Evolutionary conservation across 2,797 vertebrate species (phyloP).

Genomic region (Acanthurus tractus): DNA sequence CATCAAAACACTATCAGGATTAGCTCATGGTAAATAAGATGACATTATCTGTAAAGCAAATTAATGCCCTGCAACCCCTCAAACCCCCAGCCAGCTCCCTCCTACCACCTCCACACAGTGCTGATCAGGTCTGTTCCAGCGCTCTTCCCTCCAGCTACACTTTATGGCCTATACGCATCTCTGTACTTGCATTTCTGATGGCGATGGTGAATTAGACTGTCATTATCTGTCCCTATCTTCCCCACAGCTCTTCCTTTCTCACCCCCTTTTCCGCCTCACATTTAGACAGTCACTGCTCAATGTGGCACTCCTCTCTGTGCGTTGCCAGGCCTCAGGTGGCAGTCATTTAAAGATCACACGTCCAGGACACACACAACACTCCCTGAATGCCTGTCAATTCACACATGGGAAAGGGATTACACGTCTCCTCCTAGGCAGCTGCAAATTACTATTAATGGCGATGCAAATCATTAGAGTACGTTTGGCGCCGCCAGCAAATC

Average conservation of each 20-base stretch:
- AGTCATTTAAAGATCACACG: constrained; percentile 89
- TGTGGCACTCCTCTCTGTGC: constrained; percentile 68
- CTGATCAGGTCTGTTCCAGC: constrained; percentile 71
- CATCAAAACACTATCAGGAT: constrained; percentile 68
- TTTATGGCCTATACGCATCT: constrained; percentile 65
- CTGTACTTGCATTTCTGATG: constrained; percentile 69
- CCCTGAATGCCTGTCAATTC: constrained; percentile 85
- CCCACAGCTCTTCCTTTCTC: constrained; percentile 56
- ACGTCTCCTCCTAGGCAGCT: constrained; percentile 80
- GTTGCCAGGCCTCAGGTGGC: constrained; percentile 86
- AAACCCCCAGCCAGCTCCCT: constrained; percentile 34
- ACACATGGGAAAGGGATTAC: constrained; percentile 85
- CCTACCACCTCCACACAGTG: constrained; percentile 74
- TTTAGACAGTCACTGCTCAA: constrained; percentile 61
- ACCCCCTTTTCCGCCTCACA: constrained; percentile 42
- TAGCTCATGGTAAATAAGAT: constrained; percentile 62
- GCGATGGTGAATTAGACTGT: constrained; percentile 73
- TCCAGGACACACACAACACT: constrained; percentile 78
- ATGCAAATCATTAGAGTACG: constrained; percentile 84
- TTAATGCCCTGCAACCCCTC: constrained; percentile 66
- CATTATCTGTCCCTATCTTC: constrained; percentile 78
- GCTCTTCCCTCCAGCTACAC: constrained; percentile 71
- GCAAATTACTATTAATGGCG: constrained; percentile 86
- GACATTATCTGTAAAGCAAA: constrained; percentile 73
- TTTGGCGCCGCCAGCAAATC: constrained; percentile 74